Evolutionary conservation across 2,113 vertebrate species (phyloP), one percentile per base, ranked within the genome.

Genomic region (Solenodon paradoxus): DNA sequence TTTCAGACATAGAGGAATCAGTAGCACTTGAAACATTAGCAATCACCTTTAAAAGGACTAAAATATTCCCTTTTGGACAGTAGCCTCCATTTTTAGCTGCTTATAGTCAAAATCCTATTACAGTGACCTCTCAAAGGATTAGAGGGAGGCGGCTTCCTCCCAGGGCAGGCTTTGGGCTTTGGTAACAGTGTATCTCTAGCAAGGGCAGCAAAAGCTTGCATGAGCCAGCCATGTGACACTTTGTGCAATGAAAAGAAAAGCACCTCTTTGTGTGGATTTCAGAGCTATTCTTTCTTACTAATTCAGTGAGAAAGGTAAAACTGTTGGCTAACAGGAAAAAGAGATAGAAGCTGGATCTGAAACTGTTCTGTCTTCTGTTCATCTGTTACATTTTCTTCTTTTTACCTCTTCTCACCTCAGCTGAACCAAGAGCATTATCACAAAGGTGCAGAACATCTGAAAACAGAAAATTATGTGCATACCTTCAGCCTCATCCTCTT

Each of bases 271-370:
- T 93, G 75, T 92, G 49, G 32, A 40, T 79, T 80, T 74, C 30
- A 90, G 94, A 87, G 38, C 81, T 92, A 1, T 64, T 92, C 42
- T 92, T 92, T 90, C 59, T 59, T 71, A 69, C 47, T 88, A 71
- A 68, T 79, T 88, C 72, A 88, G 2, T 78, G 55, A 66, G 82
- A 88, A 94, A 97, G 55, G 42, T 94, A 61, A 91, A 88, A 93
- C 78, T 83, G 7, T 49, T 84, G n/a, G 51, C 77, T 35, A 24
- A 75, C 45, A 79, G 45, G 64, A 16, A 42, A 30, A 22, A 87
- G 71, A 82, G 45, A 94, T 64, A 90, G 69, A 80, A 81, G 78
- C 61, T 78, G 53, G 7, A 15, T 85, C 78, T 68, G 66, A 86
- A 61, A 69, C 49, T 7, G 1, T 47, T 88, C 20, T 59, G 55